phyloP scores from a whole-genome alignment of 2,888 invertebrate species.

The Dusona sp. region DNA sequence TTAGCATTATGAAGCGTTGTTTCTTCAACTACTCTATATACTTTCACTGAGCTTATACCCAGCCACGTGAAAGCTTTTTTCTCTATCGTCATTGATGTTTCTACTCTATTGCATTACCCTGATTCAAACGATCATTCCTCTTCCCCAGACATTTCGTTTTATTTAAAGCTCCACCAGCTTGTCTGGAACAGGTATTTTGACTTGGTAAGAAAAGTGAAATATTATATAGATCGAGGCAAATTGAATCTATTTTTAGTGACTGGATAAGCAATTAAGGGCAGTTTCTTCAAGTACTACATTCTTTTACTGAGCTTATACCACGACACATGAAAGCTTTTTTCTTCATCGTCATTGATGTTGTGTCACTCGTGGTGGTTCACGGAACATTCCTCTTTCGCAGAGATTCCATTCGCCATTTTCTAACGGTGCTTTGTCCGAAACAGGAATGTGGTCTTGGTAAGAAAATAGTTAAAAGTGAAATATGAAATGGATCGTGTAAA shows the following conservation, averaged over 20 bases:
- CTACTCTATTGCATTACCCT: constrained; percentile 2
- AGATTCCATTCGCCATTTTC: too few species aligned
- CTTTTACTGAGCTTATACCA: neutral
- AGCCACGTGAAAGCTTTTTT: constrained; percentile 1
- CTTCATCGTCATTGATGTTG: neutral
- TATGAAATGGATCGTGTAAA: constrained; percentile 27
- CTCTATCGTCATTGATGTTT: constrained; percentile 68
- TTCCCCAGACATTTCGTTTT: neutral
- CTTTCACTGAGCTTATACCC: constrained; percentile 20
- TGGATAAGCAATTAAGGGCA: neutral
- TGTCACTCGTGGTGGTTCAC: neutral
- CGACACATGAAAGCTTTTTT: neutral
- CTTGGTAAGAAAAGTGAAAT: neutral
- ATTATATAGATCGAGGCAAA: neutral
- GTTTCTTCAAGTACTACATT: neutral
- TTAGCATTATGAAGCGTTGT: constrained; percentile 65
- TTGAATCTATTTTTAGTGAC: neutral
- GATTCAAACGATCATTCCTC: constrained; percentile 24
- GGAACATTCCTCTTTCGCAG: neutral
- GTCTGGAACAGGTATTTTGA: neutral
- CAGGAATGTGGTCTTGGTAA: neutral
- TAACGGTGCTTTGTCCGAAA: neutral
- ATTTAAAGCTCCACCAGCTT: neutral
- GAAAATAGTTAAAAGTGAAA: constrained; percentile 9
- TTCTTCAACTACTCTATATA: constrained; percentile 46